Evolutionary conservation across 2,113 vertebrate genomes (phyloP).

Genomic region (Scalopus aquaticus): DNA sequence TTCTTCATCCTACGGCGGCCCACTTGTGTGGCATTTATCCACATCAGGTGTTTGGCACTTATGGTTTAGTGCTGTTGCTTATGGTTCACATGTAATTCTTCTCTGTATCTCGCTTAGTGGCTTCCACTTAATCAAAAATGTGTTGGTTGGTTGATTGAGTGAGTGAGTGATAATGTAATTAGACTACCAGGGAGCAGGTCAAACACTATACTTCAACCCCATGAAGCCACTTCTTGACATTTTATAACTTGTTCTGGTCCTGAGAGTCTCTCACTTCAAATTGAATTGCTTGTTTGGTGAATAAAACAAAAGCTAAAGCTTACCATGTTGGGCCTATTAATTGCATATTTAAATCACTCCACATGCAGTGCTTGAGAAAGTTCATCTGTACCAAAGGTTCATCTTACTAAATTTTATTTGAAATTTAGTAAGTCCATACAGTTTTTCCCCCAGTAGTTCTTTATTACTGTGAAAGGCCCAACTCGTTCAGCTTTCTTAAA

Average conservation of each 20-base stretch:
- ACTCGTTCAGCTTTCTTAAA: neutral
- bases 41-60: neutral
- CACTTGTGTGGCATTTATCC: neutral
- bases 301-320: slow-evolving; percentile 24
- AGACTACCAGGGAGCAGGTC: neutral
- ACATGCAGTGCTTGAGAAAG: neutral
- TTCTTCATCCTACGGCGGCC: neutral
- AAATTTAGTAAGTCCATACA: neutral
- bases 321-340: neutral
- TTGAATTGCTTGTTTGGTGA: slow-evolving; percentile 21
- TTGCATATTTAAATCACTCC: neutral
- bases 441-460: neutral
- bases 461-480: neutral
- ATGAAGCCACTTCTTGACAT: neutral
- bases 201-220: neutral
- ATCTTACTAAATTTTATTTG: slow-evolving; percentile 22
- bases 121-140: neutral
- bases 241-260: neutral
- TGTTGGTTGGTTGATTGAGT: neutral
- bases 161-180: neutral
- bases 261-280: neutral
- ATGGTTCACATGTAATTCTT: neutral
- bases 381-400: neutral
- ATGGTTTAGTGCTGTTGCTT: neutral
- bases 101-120: neutral